These are phyloP conservation scores for Peucedramus taeniatus DNA, from an alignment of 2,113 vertebrate genomes.

Conservation along the genomic window DNA sequence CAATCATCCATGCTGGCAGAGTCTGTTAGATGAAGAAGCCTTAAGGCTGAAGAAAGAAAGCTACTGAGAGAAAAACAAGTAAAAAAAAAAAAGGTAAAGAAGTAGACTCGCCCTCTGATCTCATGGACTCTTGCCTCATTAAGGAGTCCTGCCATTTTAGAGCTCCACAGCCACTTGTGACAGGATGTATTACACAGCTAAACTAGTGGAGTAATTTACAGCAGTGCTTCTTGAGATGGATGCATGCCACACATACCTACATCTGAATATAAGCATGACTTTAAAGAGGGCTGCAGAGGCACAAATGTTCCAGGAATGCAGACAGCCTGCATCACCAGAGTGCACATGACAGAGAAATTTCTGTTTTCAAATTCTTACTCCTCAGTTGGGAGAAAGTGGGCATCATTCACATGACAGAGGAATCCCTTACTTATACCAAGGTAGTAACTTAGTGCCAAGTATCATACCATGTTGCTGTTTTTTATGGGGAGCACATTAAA, in stretches of 20 bases:
- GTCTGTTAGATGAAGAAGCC: not conserved
- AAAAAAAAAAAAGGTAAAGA: not conserved
- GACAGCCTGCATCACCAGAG: not conserved
- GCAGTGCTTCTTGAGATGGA: not conserved
- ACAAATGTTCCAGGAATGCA: constrained; percentile 19
- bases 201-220: not conserved
- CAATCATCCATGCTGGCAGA: not conserved
- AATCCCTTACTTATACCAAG: not conserved
- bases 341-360: not conserved
- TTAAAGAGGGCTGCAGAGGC: not conserved
- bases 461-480: not conserved
- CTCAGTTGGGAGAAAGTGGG: not conserved
- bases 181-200: not conserved
- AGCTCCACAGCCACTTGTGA: not conserved
- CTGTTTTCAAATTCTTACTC: not conserved
- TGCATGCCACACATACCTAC: constrained; percentile 30
- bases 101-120: not conserved
- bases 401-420: not conserved
- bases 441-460: not conserved
- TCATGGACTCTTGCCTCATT: not conserved
- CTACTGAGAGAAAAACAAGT: not conserved
- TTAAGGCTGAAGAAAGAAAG: not conserved
- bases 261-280: not conserved
- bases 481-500: not conserved
- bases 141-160: not conserved